Percentiles rank a stretch among this genome's conserved stretches.
Evolutionary conservation across 2,797 vertebrate species (phyloP).

Genomic region (Coccyzus lansbergi): DNA sequence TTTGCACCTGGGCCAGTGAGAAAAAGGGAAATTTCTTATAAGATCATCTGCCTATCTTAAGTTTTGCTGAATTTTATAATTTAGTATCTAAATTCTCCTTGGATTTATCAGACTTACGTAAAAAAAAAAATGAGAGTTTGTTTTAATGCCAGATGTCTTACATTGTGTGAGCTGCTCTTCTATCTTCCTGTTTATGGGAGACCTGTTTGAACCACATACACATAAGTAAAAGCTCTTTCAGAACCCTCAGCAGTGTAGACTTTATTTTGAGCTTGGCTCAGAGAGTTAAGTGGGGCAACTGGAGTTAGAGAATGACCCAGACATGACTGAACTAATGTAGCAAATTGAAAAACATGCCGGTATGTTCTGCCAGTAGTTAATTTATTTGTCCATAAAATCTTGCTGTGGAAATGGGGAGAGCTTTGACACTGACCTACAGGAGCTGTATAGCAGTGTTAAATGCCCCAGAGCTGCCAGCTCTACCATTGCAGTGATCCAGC

Average conservation of each 20-base stretch:
- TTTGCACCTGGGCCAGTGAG: neutral
- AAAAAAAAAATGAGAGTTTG: neutral
- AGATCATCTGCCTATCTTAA: neutral
- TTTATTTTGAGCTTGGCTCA: neutral
- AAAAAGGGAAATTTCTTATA: neutral
- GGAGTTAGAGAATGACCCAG: neutral
- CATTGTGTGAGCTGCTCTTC: neutral
- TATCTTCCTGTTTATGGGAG: neutral
- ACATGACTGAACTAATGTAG: neutral
- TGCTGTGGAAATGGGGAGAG: neutral
- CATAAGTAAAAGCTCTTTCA: neutral
- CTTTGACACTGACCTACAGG: neutral
- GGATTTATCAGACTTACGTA: neutral
- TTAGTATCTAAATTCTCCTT: neutral
- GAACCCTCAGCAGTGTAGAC: neutral
- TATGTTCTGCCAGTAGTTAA: neutral
- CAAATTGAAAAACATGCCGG: neutral
- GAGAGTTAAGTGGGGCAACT: neutral
- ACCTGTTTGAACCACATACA: neutral
- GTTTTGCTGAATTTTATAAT: neutral
- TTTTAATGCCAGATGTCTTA: neutral
- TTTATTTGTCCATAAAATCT: neutral
- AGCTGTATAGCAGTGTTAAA: neutral
- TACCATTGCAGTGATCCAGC: neutral
- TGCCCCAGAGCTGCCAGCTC: neutral